These are phyloP conservation scores for Eulemur rubriventer DNA, from an alignment of 2,797 vertebrate species.

Conservation along the genomic window DNA sequence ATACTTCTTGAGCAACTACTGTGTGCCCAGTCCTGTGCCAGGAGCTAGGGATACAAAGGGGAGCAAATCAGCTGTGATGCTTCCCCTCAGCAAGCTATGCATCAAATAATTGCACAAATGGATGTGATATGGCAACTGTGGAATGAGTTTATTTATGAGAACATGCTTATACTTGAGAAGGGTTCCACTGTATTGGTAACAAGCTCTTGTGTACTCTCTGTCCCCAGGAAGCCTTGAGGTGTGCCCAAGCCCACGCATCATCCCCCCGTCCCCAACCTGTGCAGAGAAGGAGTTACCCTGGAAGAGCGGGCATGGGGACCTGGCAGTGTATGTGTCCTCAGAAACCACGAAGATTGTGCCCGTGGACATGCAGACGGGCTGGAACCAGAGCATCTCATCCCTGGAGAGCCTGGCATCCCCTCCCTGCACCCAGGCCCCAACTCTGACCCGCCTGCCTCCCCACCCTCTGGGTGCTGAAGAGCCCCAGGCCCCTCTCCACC, in stretches of 20 bases:
- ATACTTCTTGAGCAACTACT: not conserved
- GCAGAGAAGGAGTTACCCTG: conserved; percentile 93
- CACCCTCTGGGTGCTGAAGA: conserved; percentile 74
- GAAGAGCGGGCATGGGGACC: conserved; percentile 91
- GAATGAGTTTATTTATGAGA: not conserved
- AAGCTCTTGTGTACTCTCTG: conserved; percentile 42
- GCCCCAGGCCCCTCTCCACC: conserved; percentile 63
- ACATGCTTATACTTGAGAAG: conserved; percentile 25
- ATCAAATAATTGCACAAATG: not conserved
- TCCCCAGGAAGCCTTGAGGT: conserved; percentile 86
- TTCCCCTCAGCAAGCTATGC: not conserved
- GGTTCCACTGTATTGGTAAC: not conserved
- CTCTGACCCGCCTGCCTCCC: conserved; percentile 75
- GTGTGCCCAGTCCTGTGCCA: not conserved
- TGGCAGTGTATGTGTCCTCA: conserved; percentile 93
- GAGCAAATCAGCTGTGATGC: not conserved
- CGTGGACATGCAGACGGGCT: conserved; percentile 95
- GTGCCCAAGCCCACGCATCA: conserved; percentile 88
- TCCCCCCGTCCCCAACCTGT: conserved; percentile 88
- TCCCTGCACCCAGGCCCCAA: conserved; percentile 79
- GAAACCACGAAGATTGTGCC: conserved; percentile 97
- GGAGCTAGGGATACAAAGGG: not conserved
- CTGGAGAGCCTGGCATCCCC: conserved; percentile 93
- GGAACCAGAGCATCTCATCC: conserved; percentile 98
- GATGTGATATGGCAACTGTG: not conserved